A percentile compares a stretch with the other conserved stretches of the same genome.
These are phyloP conservation scores for Lasioglossum oenotherae DNA, from an alignment of 2,888 invertebrate genomes.

Conservation along the genomic window DNA sequence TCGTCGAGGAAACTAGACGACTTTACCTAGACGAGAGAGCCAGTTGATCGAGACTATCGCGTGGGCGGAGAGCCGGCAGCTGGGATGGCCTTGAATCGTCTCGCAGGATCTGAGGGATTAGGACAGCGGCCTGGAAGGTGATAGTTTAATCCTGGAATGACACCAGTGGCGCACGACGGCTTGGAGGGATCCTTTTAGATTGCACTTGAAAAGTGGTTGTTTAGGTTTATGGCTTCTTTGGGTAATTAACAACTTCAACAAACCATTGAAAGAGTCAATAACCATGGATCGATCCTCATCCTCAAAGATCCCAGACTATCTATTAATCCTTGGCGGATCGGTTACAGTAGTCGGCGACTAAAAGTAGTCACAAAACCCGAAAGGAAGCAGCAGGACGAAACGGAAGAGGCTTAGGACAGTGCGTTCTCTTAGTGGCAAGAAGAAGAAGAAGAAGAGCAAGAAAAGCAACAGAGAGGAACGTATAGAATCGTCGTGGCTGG, in stretches of 20 bases:
- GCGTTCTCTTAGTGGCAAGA: neutral
- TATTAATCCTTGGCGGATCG: neutral
- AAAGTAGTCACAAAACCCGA: neutral
- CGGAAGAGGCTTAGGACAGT: slow-evolving; percentile 41
- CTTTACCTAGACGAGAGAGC: neutral
- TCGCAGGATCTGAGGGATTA: neutral
- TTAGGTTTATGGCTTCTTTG: neutral
- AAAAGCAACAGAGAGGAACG: neutral
- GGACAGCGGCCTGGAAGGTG: slow-evolving; percentile 20
- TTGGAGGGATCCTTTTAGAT: neutral
- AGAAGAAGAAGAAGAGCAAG: neutral
- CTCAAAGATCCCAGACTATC: neutral
- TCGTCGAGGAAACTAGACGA: neutral
- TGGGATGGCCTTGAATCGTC: slow-evolving; percentile 2
- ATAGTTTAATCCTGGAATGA: slow-evolving; percentile 4
- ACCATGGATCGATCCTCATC: neutral
- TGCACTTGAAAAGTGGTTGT: neutral
- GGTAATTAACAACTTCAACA: neutral
- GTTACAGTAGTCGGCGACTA: neutral
- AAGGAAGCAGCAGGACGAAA: slow-evolving; percentile 21
- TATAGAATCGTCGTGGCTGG: slow-evolving; percentile 50
- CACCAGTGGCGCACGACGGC: neutral
- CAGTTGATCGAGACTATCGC: neutral
- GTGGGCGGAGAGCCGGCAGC: neutral
- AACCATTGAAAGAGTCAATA: neutral